Base-by-base conservation (phyloP, 92 coral and sea anemone genomes). In the Phenganax subtilis region DNA sequence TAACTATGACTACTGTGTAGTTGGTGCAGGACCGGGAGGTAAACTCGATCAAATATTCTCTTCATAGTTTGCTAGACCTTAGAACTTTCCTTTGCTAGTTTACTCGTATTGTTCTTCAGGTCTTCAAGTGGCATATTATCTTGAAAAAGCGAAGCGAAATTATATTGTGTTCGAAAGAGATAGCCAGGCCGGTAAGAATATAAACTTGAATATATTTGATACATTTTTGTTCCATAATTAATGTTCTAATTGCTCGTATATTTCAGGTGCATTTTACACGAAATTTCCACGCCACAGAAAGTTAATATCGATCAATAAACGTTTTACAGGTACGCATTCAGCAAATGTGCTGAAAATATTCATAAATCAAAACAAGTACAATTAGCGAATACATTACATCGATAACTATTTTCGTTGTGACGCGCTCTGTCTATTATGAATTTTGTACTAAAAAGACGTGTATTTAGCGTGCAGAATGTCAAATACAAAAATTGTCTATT, bases 11-110 rank as follows among this genome's bases (percentile, higher is more conserved):
- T 91, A 91, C 68, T 91, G 97, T 58, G 91, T 91, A 7, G 88
- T 91, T n/a, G 97, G 97, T n/a, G 97, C 92, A 28, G 97, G 97
- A 0, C 97, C 97, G 1, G 92, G 91, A 66, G 97, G 97, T 91
- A 72, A 80, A 11, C 65, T 68, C 4, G 30, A 44, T 27, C 44
- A 54, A 30, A 76, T 20, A 55, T 64, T 20, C 25, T 0, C 28
- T 29, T 31, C 9, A 80, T 10, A 27, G 25, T 3, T 44, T 2
- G 53, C 62, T 31, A 12, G 31, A 28, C 15, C 30, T 60, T 37
- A 37, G 47, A 37, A 37, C 5, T 37, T 1, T 37, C 47, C 47
- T 37, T 37, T 37, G 47, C 52, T 75, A 61, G 10, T 82, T 71
- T 37, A 12, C 6, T 7, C 12, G 20, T 75, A 16, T 71, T 53